Base-by-base conservation (phyloP, 1,140 invertebrate genomes). In the Leptinotarsa lineolata region DNA sequence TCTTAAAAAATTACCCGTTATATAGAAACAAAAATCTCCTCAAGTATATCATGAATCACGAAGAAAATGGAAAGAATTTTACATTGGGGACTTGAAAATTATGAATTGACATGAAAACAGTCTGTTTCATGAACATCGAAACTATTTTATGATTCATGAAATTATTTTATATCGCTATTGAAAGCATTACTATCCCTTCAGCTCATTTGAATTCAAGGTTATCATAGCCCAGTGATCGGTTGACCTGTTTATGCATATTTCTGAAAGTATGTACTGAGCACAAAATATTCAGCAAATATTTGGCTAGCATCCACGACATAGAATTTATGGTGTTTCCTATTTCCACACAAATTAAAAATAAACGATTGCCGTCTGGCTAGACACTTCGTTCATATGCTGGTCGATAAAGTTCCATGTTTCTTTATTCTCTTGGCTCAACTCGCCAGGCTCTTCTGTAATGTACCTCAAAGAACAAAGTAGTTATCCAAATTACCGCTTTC, bases 281-380 rank as follows among this genome's bases (percentile, higher is more conserved):
- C 48, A 18, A 54, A 59, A 59, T 58, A 24, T n/a, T 48, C 21
- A 18, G 22, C 22, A 60, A 39, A 59, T 59, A 30, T 70, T 48
- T 69, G 48, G 45, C 45, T 44, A 11, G n/a, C 11, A 30, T 39
- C 58, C 58, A 70, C 54, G 30, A 24, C 22, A 30, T 30, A 30
- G 16, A 39, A 59, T 59, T 61, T 59, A 58, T 22, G 48, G 24
- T 16, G 48, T 39, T 70, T 59, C 48, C 68, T 59, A 58, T 70
- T 59, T 24, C 48, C 54, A 58, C 22, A 58, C 30, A 70, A 59
- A 70, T 59, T 70, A 70, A 70, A 70, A 59, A 58, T 59, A 59
- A 70, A 70, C 58, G 54, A 70, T 59, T 30, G 22, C 54, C 12
- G 48, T 59, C 48, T 60, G 48, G 16, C 48, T 18, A 54, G 48